Conservation (phyloP, 2,888 invertebrate genomes). For the Apocheima hispidaria region DNA sequence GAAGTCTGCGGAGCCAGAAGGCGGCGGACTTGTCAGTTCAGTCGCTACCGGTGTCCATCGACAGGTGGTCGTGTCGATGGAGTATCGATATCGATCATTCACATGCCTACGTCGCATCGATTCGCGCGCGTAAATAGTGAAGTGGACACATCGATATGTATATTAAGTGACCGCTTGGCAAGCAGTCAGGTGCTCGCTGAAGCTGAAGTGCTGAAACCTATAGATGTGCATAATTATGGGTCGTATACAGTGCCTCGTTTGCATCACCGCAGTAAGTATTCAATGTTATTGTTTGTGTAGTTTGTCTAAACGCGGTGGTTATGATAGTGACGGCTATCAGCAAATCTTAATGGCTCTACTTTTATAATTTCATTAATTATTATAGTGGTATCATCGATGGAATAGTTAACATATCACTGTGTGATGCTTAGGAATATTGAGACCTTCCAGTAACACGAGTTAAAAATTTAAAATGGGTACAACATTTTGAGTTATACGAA, state of each 20-base stretch:
- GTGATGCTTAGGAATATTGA: background rate
- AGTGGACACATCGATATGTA: slow-evolving; percentile 57
- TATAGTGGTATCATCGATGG: background rate
- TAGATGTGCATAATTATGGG: slow-evolving; percentile 58
- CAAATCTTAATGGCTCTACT: slow-evolving; percentile 23
- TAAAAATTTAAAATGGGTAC: background rate
- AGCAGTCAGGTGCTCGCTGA: slow-evolving; percentile 48
- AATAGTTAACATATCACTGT: background rate
- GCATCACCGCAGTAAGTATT: slow-evolving; percentile 65
- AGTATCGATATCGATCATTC: slow-evolving; percentile 53
- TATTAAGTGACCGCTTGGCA: slow-evolving; percentile 50
- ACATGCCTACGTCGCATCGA: slow-evolving; percentile 54
- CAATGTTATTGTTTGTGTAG: slow-evolving; percentile 22
- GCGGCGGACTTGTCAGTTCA: slow-evolving; percentile 45
- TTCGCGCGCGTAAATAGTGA: slow-evolving; percentile 54
- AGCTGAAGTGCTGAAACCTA: slow-evolving; percentile 43
- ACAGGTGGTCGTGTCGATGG: slow-evolving; percentile 54
- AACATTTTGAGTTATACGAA: slow-evolving; percentile 13
- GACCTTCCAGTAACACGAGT: too few species aligned
- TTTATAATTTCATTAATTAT: slow-evolving; percentile 29
- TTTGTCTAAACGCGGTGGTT: slow-evolving; percentile 22
- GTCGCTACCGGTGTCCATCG: slow-evolving; percentile 57
- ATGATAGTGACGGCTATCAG: slow-evolving; percentile 11
- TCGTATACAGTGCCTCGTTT: slow-evolving; percentile 61
- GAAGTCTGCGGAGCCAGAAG: slow-evolving; percentile 45